A percentile compares a stretch with the other conserved stretches of the same genome.
These are phyloP conservation scores for Parauchenoglanis ngamensis DNA, from an alignment of 2,797 vertebrate genomes.

Conservation along the genomic window DNA sequence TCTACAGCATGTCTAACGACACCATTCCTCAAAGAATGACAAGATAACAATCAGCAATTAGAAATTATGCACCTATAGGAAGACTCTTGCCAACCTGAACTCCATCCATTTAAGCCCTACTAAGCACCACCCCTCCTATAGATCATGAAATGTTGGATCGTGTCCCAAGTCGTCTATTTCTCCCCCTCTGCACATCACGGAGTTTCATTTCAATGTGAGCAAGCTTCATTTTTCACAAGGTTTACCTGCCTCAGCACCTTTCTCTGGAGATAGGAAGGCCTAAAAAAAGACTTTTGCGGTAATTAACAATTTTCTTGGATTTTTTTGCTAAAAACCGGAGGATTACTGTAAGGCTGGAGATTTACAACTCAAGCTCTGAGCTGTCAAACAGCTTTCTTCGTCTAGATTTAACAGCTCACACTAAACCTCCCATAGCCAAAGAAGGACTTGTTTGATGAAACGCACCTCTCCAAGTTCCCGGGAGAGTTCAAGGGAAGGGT, in stretches of 20 bases:
- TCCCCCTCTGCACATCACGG: neutral
- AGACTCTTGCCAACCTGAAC: neutral
- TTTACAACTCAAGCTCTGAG: conserved; percentile 41
- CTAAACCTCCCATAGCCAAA: conserved; percentile 44
- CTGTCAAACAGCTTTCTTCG: conserved; percentile 52
- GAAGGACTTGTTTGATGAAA: conserved; percentile 49
- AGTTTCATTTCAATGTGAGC: neutral
- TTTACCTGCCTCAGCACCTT: neutral
- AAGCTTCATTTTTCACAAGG: neutral
- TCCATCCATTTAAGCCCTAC: too few relatives aligned
- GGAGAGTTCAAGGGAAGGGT: conserved; percentile 24
- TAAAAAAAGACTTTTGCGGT: neutral
- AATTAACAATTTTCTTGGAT: neutral
- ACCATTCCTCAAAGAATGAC: conserved; percentile 50
- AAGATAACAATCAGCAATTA: neutral
- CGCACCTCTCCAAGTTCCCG: conserved; percentile 6
- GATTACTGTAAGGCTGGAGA: conserved; percentile 31
- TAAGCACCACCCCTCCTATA: neutral
- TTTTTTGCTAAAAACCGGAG: neutral
- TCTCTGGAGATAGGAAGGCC: neutral
- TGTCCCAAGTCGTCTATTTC: neutral
- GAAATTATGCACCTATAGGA: neutral
- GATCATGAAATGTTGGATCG: neutral
- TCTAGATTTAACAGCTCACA: conserved; percentile 36
- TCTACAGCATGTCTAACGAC: conserved; percentile 49